Percentiles rank a stretch among this genome's conserved stretches.
phyloP scores from a whole-genome alignment of 1,140 invertebrate species.

The Mamestra configurata region DNA sequence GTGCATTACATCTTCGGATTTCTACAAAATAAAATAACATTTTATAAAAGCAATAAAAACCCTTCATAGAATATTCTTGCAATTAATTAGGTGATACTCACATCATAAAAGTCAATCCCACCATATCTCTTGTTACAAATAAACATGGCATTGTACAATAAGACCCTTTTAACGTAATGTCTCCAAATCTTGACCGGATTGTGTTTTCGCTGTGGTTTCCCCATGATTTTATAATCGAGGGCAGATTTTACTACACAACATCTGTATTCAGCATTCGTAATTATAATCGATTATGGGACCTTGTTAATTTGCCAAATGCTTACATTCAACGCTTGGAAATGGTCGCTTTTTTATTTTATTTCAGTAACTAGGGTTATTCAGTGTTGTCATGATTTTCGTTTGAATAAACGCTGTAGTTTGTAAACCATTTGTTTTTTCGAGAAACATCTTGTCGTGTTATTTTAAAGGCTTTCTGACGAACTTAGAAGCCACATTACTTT shows the following conservation, averaged over 20 bases:
- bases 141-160: conserved; percentile 40
- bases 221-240: conserved; percentile 72
- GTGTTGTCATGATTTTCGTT: background rate
- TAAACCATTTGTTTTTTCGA: no score
- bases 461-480: background rate
- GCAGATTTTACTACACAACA: conserved; percentile 70
- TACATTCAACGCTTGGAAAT: conserved; percentile 3
- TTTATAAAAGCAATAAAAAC: no score
- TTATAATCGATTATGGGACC: conserved; percentile 64
- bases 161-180: conserved; percentile 56
- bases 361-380: background rate
- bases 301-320: conserved; percentile 39
- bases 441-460: background rate
- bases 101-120: conserved; percentile 28
- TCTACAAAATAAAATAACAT: no score
- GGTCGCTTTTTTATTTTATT: background rate
- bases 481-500: background rate
- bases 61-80: no score
- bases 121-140: conserved; percentile 47
- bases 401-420: no score
- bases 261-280: conserved; percentile 68
- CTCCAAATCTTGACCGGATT: conserved; percentile 69
- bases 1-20: no score
- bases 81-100: background rate
- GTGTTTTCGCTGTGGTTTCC: conserved; percentile 71